Base-by-base conservation (phyloP, 2,113 vertebrate species). In the Cyprinodon tularosa region DNA sequence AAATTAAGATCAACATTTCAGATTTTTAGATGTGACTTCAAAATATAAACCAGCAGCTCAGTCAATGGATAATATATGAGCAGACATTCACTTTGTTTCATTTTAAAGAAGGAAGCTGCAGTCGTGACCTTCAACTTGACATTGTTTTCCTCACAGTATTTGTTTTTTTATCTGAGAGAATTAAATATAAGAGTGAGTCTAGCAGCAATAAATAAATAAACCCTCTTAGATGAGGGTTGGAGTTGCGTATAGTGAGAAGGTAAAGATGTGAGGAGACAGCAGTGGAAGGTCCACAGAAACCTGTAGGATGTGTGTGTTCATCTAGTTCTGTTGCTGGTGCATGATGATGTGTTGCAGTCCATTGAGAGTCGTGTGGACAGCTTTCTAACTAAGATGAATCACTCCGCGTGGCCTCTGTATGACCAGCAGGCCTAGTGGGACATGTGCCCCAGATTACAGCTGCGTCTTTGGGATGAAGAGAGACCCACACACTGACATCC, bases 381-480 rank as follows among this genome's bases (percentile, higher is more conserved):
- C 86, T 90, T 79, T 68, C 89, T 90, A 92, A 92, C 85, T 81
- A 88, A 90, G 89, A 92, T 60, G 83, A 92, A 92, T 90, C 84
- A 76, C 89, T 73, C 65, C 40, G 68, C 66, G 62, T 11, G 59
- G 74, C 50, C 77, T 73, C 68, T 17, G 66, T 75, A 77, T 76
- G 80, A 84, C 84, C 78, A 61, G 70, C 66, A 68, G 76, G 68
- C 77, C 80, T 64, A 38, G 7, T 22, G 83, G 76, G 88, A 88
- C 74, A 72, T 38, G 62, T 66, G 82, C 72, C 86, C 89, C 86
- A 89, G 81, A 90, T 86, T 83, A 80, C 61, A 66, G 65, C 70
- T 12, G 37, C 17, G 38, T 83, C 87, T 66, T 64, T 3, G 81
- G 83, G 86, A 84, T 0, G 0, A 17, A 71, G 64, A 0, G 53